Conservation (phyloP, 2,113 vertebrate genomes). For the Hymenochirus boettgeri region DNA sequence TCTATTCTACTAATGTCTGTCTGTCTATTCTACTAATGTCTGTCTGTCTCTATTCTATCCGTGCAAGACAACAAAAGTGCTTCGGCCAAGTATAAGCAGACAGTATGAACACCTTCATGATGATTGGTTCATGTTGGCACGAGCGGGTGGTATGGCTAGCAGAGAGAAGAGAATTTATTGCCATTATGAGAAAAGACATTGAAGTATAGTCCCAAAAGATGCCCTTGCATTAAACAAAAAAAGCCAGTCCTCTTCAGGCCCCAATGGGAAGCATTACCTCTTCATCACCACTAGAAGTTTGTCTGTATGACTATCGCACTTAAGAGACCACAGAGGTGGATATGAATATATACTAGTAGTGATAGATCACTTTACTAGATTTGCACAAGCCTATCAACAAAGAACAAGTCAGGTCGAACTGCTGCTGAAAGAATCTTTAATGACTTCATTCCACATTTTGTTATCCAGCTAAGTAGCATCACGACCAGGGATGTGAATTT, state of each 20-base stretch:
- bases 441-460: constrained; percentile 32
- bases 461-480: constrained; percentile 42
- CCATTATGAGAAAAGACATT: constrained; percentile 31
- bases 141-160: constrained; percentile 30
- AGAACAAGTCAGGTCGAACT: neutral
- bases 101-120: constrained; percentile 30
- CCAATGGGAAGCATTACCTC: neutral
- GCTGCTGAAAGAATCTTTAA: constrained; percentile 1
- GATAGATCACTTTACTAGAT: neutral
- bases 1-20: too few species aligned
- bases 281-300: neutral
- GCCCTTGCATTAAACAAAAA: constrained; percentile 35
- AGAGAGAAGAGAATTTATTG: constrained; percentile 22
- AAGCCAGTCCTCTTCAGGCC: neutral
- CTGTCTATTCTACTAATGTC: too few species aligned
- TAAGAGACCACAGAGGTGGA: too few species aligned
- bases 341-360: too few species aligned
- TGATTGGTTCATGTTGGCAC: constrained; percentile 20
- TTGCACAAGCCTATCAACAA: neutral
- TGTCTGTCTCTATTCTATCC: too few species aligned
- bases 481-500: constrained; percentile 15
- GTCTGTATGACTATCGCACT: neutral
- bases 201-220: constrained; percentile 26
- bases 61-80: constrained; percentile 12
- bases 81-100: neutral